Conservation (phyloP, 2,113 vertebrate species). For the Eira barbara region DNA sequence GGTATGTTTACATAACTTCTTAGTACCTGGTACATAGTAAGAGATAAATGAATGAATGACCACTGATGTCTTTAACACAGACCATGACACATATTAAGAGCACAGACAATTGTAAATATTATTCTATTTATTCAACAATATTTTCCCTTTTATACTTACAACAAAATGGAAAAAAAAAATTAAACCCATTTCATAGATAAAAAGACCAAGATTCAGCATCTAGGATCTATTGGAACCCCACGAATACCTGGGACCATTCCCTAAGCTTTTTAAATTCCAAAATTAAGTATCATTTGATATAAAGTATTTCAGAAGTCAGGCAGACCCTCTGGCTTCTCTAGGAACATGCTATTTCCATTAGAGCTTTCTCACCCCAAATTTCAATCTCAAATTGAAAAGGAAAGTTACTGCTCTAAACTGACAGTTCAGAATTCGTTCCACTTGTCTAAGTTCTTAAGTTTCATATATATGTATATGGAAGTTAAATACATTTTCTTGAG, state of each 20-base stretch:
- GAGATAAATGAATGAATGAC: background rate
- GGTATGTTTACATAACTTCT: background rate
- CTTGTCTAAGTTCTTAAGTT: conserved; percentile 69
- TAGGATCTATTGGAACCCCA: background rate
- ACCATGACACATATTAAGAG: background rate
- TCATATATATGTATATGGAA: conserved; percentile 37
- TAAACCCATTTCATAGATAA: conserved; percentile 24
- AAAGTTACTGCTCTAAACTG: conserved; percentile 49
- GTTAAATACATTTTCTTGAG: conserved; percentile 67
- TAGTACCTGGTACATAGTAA: background rate
- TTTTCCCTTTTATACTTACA: background rate
- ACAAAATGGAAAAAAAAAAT: background rate
- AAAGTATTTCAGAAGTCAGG: conserved; percentile 32
- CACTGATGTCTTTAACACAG: background rate
- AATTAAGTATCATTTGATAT: conserved; percentile 27
- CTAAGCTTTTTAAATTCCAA: background rate
- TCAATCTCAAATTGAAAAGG: conserved; percentile 50
- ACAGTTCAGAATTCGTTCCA: conserved; percentile 68
- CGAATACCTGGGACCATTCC: background rate
- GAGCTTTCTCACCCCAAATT: conserved; percentile 42
- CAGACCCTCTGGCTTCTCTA: conserved; percentile 20
- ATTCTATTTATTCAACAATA: background rate
- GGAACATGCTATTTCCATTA: conserved; percentile 59
- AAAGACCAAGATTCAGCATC: background rate
- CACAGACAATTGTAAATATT: background rate